Evolutionary conservation across 2,888 invertebrate species (phyloP), one percentile per base, ranked within the genome.

Genomic region (Amiota minor): DNA sequence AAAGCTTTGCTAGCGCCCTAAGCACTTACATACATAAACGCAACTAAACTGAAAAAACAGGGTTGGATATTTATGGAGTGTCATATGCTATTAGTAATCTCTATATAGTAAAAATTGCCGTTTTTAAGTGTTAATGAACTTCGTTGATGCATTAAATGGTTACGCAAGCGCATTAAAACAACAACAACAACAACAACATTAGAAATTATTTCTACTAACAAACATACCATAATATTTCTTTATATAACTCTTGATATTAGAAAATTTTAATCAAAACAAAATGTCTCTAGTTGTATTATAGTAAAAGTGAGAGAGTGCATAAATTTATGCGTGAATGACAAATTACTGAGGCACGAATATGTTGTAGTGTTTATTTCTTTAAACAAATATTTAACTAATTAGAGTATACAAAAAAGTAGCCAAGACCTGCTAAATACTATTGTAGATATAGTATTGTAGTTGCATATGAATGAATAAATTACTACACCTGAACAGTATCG

Each of bases 311-410:
- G 81, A 78, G 76, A 35, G 35, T 35, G 35, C 2, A 35, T 35
- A 35, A 35, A 35, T 78, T 76, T 14, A 76, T 65, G 79, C 86
- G 85, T 85, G 85, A 86, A 77, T 84, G 74, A 76, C 85, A 80
- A 78, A 86, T 85, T 85, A 83, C 71, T 72, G 45, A 45, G 59
- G 12, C 46, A 46, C 59, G 61, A 62, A 18, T 71, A 1, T 62
- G 2, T 9, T 47, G 35, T 16, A 11, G 18, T 47, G 49, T 65
- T 18, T 65, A 9, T 65, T 65, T 79, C 78, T 78, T 83, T 85
- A 78, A 76, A 68, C 80, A 85, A 82, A 79, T 78, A 83, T 84
- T 59, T 82, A 65, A 80, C 80, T 81, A 83, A 83, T 83, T 84
- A 74, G 76, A 78, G 79, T 75, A 72, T 72, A 71, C 35, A 8